These are phyloP conservation scores for Acleris laterana DNA, from an alignment of 2,888 invertebrate genomes.

Conservation along the genomic window DNA sequence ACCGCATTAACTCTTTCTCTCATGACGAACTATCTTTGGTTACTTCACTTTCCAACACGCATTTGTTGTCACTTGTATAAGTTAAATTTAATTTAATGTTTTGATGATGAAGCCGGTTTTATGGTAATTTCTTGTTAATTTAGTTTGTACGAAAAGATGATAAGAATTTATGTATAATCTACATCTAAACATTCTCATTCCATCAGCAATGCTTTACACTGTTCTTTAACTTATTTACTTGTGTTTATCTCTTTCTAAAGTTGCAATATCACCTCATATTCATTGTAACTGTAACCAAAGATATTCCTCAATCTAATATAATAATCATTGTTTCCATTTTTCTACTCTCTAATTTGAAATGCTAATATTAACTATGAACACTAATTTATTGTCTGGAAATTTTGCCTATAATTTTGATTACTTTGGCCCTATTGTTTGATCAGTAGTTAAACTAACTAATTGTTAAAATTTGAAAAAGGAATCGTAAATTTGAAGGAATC, in stretches of 20 bases:
- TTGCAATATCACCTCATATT: not conserved
- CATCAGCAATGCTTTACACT: constrained; percentile 25
- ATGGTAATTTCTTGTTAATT: no score
- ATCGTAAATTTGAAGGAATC: no score
- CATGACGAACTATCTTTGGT: constrained; percentile 29
- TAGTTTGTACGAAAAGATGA: no score
- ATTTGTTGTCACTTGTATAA: not conserved
- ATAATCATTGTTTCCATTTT: constrained; percentile 18
- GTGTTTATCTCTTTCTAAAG: constrained; percentile 3
- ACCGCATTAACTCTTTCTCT: constrained; percentile 9
- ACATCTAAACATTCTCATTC: not conserved
- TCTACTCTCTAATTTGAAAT: constrained; percentile 28
- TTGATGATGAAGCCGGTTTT: no score
- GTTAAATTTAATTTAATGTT: no score
- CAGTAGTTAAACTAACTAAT: no score
- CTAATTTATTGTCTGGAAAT: constrained; percentile 32
- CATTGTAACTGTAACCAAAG: constrained; percentile 34
- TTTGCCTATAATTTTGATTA: no score
- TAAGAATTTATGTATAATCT: not conserved
- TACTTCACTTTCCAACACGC: constrained; percentile 17
- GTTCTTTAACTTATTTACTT: not conserved
- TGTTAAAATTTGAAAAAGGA: no score
- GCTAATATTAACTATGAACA: constrained; percentile 41
- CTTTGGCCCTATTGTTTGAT: no score
- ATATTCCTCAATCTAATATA: constrained; percentile 15